Evolutionary conservation across 2,113 vertebrate genomes (phyloP).

Genomic region (Lepus timidus): DNA sequence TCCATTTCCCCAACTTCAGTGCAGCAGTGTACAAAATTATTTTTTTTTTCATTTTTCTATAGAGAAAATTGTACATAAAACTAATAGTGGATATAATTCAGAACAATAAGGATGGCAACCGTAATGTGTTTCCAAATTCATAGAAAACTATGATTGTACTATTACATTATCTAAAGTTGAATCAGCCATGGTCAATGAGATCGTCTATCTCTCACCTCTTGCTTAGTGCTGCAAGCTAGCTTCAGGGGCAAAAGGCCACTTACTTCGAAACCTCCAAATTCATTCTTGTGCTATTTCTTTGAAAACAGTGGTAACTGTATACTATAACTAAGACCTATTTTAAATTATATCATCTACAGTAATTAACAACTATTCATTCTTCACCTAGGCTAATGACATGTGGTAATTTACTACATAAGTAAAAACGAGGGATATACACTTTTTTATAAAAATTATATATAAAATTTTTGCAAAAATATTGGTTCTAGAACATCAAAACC

Average conservation of each 20-base stretch:
- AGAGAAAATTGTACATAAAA: slow-evolving; percentile 4
- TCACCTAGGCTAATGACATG: not conserved
- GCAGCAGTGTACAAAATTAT: not conserved
- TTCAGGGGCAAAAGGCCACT: not conserved
- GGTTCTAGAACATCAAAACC: not conserved
- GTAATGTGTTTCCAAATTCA: not conserved
- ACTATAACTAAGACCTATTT: not conserved
- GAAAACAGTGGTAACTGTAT: not conserved
- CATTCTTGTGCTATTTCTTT: not conserved
- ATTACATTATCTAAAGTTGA: not conserved
- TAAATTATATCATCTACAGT: not conserved
- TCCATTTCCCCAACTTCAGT: not conserved
- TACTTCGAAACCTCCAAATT: not conserved
- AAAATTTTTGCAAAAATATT: slow-evolving; percentile 44
- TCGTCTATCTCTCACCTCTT: not conserved
- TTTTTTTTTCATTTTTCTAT: not conserved
- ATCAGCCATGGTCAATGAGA: not conserved
- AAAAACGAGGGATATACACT: not conserved
- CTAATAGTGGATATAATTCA: not conserved
- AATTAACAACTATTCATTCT: not conserved
- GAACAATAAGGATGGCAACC: not conserved
- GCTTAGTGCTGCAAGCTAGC: not conserved
- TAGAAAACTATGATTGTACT: not conserved
- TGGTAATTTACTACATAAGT: not conserved
- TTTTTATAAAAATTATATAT: not conserved